A percentile compares a stretch with the other conserved stretches of the same genome.
Conservation (phyloP, 2,888 invertebrate genomes). For the Deilephila elpenor region DNA sequence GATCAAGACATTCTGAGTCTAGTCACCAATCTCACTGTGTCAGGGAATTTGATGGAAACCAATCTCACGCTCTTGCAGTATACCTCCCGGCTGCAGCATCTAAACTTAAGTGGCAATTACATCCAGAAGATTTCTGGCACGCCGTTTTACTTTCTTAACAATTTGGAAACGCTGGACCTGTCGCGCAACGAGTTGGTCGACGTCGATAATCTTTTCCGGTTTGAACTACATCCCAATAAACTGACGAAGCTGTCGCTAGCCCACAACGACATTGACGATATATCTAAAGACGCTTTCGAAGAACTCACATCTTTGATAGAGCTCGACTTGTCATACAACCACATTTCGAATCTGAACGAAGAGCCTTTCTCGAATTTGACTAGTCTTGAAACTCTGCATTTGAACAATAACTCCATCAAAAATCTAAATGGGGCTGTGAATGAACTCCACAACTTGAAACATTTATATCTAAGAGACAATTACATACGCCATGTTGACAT, state of each 20-base stretch:
- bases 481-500: constrained; percentile 64
- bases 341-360: constrained; percentile 60
- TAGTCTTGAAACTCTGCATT: constrained; percentile 56
- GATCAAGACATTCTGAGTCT: constrained; percentile 55
- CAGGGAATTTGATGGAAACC: constrained; percentile 56
- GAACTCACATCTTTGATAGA: constrained; percentile 62
- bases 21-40: constrained; percentile 61
- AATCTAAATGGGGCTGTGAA: constrained; percentile 74
- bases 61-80: constrained; percentile 60
- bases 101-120: constrained; percentile 55
- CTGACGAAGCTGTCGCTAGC: constrained; percentile 60
- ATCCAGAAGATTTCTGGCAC: constrained; percentile 55
- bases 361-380: constrained; percentile 70
- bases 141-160: constrained; percentile 61
- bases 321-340: constrained; percentile 69
- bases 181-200: constrained; percentile 61
- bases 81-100: constrained; percentile 56
- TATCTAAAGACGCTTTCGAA: constrained; percentile 59
- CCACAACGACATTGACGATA: constrained; percentile 57
- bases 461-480: constrained; percentile 67
- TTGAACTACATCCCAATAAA: constrained; percentile 60
- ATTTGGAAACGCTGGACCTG: constrained; percentile 62
- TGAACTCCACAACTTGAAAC: constrained; percentile 62
- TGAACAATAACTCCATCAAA: constrained; percentile 69
- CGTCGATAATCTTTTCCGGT: constrained; percentile 62